Conservation (phyloP, 1,140 invertebrate genomes). For the Paraescarpia echinospica region DNA sequence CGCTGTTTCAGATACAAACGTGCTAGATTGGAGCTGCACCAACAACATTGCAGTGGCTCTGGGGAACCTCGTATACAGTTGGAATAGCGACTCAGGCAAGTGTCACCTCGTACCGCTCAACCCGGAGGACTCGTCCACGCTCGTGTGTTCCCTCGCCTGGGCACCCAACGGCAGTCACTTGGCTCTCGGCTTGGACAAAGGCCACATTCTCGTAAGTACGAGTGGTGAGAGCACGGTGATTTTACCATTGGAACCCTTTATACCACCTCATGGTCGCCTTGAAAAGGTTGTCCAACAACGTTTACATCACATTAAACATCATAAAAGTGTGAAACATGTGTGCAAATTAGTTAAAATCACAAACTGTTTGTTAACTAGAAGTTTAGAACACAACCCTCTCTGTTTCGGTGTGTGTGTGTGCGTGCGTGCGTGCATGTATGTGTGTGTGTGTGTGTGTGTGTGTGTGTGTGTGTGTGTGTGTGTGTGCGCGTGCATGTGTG, state of each 20-base stretch:
- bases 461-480: too few relatives aligned
- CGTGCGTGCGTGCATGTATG: too few relatives aligned
- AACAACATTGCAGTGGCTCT: slow-evolving; percentile 90
- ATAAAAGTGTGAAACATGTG: neutral
- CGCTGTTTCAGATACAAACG: slow-evolving; percentile 61
- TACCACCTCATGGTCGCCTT: neutral
- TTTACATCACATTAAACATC: neutral
- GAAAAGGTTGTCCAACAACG: neutral
- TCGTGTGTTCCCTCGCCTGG: slow-evolving; percentile 15
- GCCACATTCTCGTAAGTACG: slow-evolving; percentile 20
- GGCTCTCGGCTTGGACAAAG: slow-evolving; percentile 9
- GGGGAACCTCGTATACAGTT: slow-evolving; percentile 79
- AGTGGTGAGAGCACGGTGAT: neutral
- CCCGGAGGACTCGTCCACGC: neutral
- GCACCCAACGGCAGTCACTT: slow-evolving; percentile 12
- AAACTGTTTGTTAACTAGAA: too few relatives aligned
- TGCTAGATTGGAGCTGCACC: slow-evolving; percentile 85
- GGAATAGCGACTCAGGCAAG: slow-evolving; percentile 86
- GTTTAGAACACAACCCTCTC: too few relatives aligned
- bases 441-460: too few relatives aligned
- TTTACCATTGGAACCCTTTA: neutral
- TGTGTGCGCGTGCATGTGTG: too few relatives aligned
- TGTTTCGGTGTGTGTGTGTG: too few relatives aligned
- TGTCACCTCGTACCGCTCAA: neutral
- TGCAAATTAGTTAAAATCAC: too few relatives aligned